Base-by-base conservation (phyloP, 1,140 invertebrate species). In the Phthorimaea operculella region DNA sequence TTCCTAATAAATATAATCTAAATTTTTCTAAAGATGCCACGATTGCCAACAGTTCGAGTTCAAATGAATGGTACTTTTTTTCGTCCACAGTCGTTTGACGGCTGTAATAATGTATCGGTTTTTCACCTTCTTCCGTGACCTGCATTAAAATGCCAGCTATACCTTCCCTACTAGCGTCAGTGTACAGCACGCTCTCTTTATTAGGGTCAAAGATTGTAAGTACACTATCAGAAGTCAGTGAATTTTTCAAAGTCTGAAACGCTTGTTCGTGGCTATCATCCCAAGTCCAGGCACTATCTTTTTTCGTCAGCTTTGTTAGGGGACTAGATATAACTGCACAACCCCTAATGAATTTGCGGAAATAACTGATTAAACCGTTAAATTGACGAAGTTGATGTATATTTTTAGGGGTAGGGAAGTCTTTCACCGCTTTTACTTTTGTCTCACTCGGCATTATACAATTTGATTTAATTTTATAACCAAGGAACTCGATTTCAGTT, bases 261-360 rank as follows among this genome's bases (percentile, higher is more conserved):
- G 45, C n/a, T 18, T 16, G n/a, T 18, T 48, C 45, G 17, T 48
- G 45, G 11, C 39, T 42, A 4, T 28, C 21, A 28, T 28, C 21
- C 54, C 58, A 62, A 15, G 54, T 21, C 52, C 57, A 69, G 21
- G 18, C 17, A 14, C 47, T 52, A 48, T 55, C 55, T 50, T 62
- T 62, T 55, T 63, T 63, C 7, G 52, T 47, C 51, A 52, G 59
- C 36, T 53, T 36, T 39, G 52, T 70, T 51, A 70, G 44, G 17
- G 63, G 60, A 58, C 58, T 60, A 11, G 62, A 56, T 48, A 68
- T 55, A 16, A 60, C 15, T 14, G 60, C 54, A 57, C 54, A 68
- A 57, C 57, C 64, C 51, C 54, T 16, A 52, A 68, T 63, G 39
- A 61, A 68, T 54, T 57, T 55, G 51, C 64, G 57, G 52, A 66